Evolutionary conservation across 2,888 invertebrate genomes (phyloP).

Genomic region (Uloborus plumipes): DNA sequence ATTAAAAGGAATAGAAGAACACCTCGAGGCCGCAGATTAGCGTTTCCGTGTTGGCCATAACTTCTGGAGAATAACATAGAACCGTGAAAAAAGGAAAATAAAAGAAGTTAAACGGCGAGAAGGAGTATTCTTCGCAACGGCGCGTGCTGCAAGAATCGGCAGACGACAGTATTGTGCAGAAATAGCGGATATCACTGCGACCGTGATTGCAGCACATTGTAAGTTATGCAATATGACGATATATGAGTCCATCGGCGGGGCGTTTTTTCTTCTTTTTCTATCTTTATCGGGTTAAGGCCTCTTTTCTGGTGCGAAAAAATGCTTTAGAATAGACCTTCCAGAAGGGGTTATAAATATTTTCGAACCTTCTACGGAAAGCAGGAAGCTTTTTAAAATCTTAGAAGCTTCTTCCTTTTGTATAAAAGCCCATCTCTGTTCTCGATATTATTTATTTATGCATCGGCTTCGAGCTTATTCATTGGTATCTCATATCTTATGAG

Average conservation of each 20-base stretch:
- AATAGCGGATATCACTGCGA: background rate
- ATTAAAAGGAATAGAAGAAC: no score
- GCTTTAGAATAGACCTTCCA: background rate
- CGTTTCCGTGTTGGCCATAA: background rate
- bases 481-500: background rate
- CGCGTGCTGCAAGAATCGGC: slow-evolving; percentile 1
- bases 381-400: slow-evolving; percentile 4
- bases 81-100: background rate
- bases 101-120: background rate
- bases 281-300: background rate
- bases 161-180: background rate
- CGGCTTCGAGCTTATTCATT: background rate
- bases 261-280: background rate
- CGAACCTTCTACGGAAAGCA: background rate
- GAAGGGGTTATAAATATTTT: slow-evolving; percentile 9
- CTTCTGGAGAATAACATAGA: background rate
- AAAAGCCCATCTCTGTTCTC: background rate
- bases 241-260: background rate
- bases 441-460: slow-evolving; percentile 1
- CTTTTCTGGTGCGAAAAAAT: background rate
- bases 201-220: background rate
- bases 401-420: slow-evolving; percentile 5
- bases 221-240: slow-evolving; percentile 2
- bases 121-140: background rate
- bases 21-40: background rate